Evolutionary conservation across 2,797 vertebrate species (phyloP), one percentile per base, ranked within the genome.

Genomic region (Calcarius lapponicus): DNA sequence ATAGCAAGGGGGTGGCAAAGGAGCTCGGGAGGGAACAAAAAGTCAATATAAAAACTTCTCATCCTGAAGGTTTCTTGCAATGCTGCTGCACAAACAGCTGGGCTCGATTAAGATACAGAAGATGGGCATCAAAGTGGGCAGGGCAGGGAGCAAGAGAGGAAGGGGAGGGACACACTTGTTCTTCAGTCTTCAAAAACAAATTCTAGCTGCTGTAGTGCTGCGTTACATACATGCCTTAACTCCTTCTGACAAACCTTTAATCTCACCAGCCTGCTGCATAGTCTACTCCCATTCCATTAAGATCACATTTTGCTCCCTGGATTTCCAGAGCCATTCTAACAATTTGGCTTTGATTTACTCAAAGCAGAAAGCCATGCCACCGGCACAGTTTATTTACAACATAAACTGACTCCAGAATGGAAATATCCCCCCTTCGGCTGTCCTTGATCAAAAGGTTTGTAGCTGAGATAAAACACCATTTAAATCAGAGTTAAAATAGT

Each of bases 401-500:
- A 67, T 2, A 53, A 93, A 71, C 50, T 1, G 3, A 70, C 65
- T 56, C 58, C 79, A 82, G 75, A 92, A 73, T 17, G 10, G 61
- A 80, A 90, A 82, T 60, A 81, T 60, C 58, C 51, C 25, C 87
- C 61, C 81, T 89, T 87, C 0, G 1, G 69, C 89, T 87, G 75
- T 71, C 66, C 88, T 84, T 71, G 38, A 92, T 79, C 74, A 65
- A 83, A 86, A 94, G 76, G 53, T 76, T 92, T 92, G 42, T 51
- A 81, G 85, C 28, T 32, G 14, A 75, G 54, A 87, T 58, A 88
- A 94, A 95, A 34, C 1, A 6, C 56, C 56, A 62, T 56, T 95
- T 93, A 76, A 90, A 57, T 78, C 70, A 81, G 69, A 91, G 58
- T 87, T 92, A 71, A 92, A 93, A 87, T 47, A 88, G 67, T 29